A percentile compares a stretch with the other conserved stretches of the same genome.
Conservation (phyloP, 2,797 vertebrate species). For the Kryptopterus vitreolus region DNA sequence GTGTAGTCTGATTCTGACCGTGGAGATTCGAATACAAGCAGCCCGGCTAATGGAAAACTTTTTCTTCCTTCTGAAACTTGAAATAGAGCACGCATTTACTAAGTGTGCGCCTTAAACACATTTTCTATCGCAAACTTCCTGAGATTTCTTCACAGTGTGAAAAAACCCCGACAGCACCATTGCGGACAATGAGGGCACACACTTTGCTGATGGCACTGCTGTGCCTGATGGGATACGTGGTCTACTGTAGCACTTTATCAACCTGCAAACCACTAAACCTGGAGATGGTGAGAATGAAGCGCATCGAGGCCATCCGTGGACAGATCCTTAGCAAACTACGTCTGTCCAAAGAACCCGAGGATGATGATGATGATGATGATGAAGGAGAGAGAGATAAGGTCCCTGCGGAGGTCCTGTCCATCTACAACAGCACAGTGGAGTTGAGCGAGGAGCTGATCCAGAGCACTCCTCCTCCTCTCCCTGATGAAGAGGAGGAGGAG, state of each 20-base stretch:
- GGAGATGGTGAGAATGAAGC: slow-evolving; percentile 74
- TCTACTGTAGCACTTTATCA: slow-evolving; percentile 62
- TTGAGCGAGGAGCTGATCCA: slow-evolving; percentile 62
- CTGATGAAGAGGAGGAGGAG: slow-evolving; percentile 61
- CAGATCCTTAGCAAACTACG: slow-evolving; percentile 81
- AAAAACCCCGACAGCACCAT: neutral
- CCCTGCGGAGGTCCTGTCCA: slow-evolving; percentile 67
- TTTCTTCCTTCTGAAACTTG: slow-evolving; percentile 35
- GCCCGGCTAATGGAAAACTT: slow-evolving; percentile 27
- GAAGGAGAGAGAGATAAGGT: slow-evolving; percentile 48
- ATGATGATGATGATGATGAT: slow-evolving; percentile 42
- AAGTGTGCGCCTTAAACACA: slow-evolving; percentile 11
- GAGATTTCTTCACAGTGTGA: slow-evolving; percentile 21
- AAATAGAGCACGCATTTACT: slow-evolving; percentile 38
- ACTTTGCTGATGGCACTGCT: slow-evolving; percentile 58
- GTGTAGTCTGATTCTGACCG: slow-evolving; percentile 41
- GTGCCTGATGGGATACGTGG: slow-evolving; percentile 58
- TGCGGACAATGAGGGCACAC: slow-evolving; percentile 49
- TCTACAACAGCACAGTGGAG: slow-evolving; percentile 79
- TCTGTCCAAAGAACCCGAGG: slow-evolving; percentile 69
- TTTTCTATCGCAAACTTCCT: slow-evolving; percentile 19
- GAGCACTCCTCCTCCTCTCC: slow-evolving; percentile 20
- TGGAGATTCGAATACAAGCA: slow-evolving; percentile 31
- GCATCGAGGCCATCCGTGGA: slow-evolving; percentile 82
- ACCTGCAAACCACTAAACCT: slow-evolving; percentile 79